phyloP scores from a whole-genome alignment of 2,888 invertebrate genomes.

The Cyclophora punctaria region DNA sequence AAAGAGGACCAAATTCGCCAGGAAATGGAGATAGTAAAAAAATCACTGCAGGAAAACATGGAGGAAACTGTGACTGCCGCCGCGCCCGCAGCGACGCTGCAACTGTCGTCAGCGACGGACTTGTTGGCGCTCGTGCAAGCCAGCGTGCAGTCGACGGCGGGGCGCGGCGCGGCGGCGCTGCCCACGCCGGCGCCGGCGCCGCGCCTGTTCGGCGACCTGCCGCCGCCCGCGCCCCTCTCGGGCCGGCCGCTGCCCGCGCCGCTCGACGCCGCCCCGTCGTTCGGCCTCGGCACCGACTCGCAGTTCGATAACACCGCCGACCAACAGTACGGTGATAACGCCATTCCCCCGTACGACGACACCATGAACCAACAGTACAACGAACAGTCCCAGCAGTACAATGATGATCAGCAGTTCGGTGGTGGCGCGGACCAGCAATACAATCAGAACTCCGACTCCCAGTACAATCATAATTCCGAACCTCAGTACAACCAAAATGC shows the following conservation, averaged over 20 bases:
- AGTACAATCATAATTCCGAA: slow-evolving; percentile 7
- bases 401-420: too few species aligned
- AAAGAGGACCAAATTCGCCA: slow-evolving; percentile 76
- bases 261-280: not conserved
- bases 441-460: too few species aligned
- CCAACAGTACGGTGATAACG: too few species aligned
- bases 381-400: too few species aligned
- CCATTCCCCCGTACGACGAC: too few species aligned
- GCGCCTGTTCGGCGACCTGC: slow-evolving; percentile 54
- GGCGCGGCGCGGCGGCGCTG: slow-evolving; percentile 14
- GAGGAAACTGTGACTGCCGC: slow-evolving; percentile 8
- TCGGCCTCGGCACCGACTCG: not conserved
- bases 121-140: slow-evolving; percentile 59
- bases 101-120: slow-evolving; percentile 49
- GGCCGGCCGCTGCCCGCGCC: not conserved
- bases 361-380: too few species aligned
- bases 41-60: slow-evolving; percentile 53
- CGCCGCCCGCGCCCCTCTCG: slow-evolving; percentile 9
- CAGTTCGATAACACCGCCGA: too few species aligned
- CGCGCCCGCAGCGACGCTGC: slow-evolving; percentile 16
- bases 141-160: slow-evolving; percentile 41
- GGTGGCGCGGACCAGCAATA: too few species aligned
- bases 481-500: not conserved
- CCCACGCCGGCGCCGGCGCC: slow-evolving; percentile 39
- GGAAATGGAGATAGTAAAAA: slow-evolving; percentile 73